Evolutionary conservation across 2,113 vertebrate genomes (phyloP).

Genomic region (Pluvialis apricaria): DNA sequence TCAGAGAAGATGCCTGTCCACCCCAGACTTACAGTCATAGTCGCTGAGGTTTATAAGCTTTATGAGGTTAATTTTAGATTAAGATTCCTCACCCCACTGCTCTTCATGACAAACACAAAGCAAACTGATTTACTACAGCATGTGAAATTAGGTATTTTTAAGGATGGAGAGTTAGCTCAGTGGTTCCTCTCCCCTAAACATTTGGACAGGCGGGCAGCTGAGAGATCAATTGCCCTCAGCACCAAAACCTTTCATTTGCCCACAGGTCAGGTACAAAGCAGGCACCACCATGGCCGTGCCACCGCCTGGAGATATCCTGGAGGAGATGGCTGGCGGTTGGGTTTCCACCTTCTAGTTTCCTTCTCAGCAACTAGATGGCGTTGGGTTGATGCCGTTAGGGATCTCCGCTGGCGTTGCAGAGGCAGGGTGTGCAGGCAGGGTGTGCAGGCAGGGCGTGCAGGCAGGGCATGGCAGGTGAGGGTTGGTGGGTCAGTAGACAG

Average conservation of each 20-base stretch:
- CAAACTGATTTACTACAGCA: not conserved
- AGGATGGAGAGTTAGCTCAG: not conserved
- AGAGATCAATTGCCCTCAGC: not conserved
- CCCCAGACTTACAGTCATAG: not conserved
- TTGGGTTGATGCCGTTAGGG: not conserved
- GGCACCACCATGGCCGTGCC: not conserved
- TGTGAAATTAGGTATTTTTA: not conserved
- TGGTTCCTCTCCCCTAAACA: not conserved
- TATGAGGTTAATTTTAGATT: slow-evolving; percentile 6
- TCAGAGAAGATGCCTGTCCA: not conserved
- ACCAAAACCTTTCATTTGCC: not conserved
- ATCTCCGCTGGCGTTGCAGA: not conserved
- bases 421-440: not conserved
- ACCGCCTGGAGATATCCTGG: not conserved
- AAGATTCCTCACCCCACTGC: not conserved
- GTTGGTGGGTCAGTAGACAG: not conserved
- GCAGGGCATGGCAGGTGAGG: not conserved
- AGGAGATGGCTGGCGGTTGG: not conserved
- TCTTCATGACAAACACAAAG: not conserved
- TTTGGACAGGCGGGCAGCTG: not conserved
- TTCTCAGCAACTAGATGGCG: not conserved
- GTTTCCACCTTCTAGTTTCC: not conserved
- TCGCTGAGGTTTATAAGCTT: not conserved
- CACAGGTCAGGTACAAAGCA: not conserved
- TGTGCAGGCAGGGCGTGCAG: not conserved